Evolutionary conservation across 2,888 invertebrate genomes (phyloP), one percentile per base, ranked within the genome.

Genomic region (Deilephila porcellus): DNA sequence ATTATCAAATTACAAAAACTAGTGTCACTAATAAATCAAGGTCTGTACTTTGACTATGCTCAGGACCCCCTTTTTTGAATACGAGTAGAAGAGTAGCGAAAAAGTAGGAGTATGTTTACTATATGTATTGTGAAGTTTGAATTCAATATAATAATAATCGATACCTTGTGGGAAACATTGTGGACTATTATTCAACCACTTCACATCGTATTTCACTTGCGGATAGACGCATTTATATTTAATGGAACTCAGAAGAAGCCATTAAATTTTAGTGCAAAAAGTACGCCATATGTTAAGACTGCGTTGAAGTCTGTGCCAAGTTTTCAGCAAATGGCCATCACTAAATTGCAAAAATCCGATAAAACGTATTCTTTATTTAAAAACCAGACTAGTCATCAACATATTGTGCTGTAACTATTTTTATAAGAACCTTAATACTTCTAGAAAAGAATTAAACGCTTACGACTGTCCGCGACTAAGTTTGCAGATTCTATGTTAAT

Each of bases 241-340:
- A 52, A 67, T 67, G 17, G 25, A 45, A 67, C 14, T 67, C 20
- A 52, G 25, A 20, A 45, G 45, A 67, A 67, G 4, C 67, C 20
- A 67, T 64, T 45, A 64, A 64, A 64, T 67, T 67, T 67, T 67
- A 67, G 67, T 67, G 25, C 45, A 67, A 67, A 67, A 67, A 67
- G 52, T 52, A 52, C 52, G 67, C 67, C 67, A 67, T 67, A 52
- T 67, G 67, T 67, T 67, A 67, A 64, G 67, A 67, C 67, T 67
- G 67, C 52, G 52, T 25, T 67, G 52, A 67, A 67, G 67, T 52
- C 67, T 14, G 45, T 67, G 67, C 67, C 67, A 67, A 67, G 67
- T 67, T 67, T 67, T 67, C 67, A 67, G 67, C 25, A 67, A 67
- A 67, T 67, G 67, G 67, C 67, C 64, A 52, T 52, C 67, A 67